Base-by-base conservation (phyloP, 2,888 invertebrate species). In the Sclerodermus sp. region DNA sequence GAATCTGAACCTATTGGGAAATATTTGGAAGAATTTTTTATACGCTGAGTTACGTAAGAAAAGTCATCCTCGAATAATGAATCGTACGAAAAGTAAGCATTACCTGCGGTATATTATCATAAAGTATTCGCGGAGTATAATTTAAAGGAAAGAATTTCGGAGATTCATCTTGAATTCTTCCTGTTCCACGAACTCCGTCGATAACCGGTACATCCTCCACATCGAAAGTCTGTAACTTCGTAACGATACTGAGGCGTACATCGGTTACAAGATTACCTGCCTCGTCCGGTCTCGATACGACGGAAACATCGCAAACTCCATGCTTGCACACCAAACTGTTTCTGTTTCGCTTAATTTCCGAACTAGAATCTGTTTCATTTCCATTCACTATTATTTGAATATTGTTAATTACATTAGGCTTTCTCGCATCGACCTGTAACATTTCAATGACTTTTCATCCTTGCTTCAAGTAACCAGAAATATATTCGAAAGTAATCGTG, bases 31-130 rank as follows among this genome's bases (percentile, higher is more conserved):
- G 42, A 36, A 29, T 6, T 17, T 14, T 48, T 37, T 29, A 30
- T 2, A 15, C 31, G 23, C 10, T n/a, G 1, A 32, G 9, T 30
- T 17, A 29, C 10, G 12, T 13, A 30, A 30, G 10, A 9, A 30
- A 30, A 30, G 10, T 18, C 31, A 42, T 39, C 10, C 12, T 15
- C 36, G n/a, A 31, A 31, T 34, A 30, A 17, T 14, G 4, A 18
- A 39, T 9, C 29, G 1, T 23, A 39, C 8, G 23, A 8, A 23
- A 23, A 8, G 8, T 3, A 23, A 23, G 4, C 15, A 39, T 34
- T 15, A 71, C 71, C 67, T 66, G 68, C 15, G 71, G 66, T 42
- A 62, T 54, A 40, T 63, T 55, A 14, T 63, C 57, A 44, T 47
- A 14, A 49, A 48, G 23, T 60, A 40, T 14, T 42, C 49, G 29